Evolutionary conservation across 30 jellyfish, hydroid and myxozoan genomes (phyloP), one percentile per base, ranked within the genome.

Genomic region (Catostylus mosaicus): DNA sequence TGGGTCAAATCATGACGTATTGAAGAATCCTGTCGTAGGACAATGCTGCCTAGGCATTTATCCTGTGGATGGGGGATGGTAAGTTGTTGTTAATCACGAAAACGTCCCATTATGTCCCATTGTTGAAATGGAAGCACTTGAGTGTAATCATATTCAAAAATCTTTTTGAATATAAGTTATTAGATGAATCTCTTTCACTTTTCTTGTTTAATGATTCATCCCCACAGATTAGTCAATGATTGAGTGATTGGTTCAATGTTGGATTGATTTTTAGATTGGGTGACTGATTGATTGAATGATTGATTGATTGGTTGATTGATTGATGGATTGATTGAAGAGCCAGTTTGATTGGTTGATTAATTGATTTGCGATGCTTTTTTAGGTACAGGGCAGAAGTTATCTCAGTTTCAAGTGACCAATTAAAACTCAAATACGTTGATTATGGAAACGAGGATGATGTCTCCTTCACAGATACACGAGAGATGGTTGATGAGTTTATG

Each of bases 361-460:
- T n/a, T 16, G 31, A 20, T n/a, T n/a, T n/a, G n/a, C n/a, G n/a
- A n/a, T 30, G 8, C 9, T 40, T 50, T 43, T 80, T 23, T 57
- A 80, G 95, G 95, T 84, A 84, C 76, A 34, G 95, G 9, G 88
- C 89, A 10, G 70, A 33, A 27, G 75, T 73, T 1, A 26, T 73
- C 23, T 23, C 78, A 0, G 36, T 45, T 1, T 35, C 82, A 27
- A 64, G 54, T 30, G 88, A 84, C 62, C 18, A 0, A 23, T 77
- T 52, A 70, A 75, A 48, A 54, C 48, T 86, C 35, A 48, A 26
- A 45, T 83, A 38, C 76, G 87, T 89, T 64, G 97, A 90, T 54
- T 90, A 64, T 73, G 97, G 94, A 14, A 84, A 90, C 86, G 87
- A 48, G 35, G 93, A 62, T 26, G 83, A 36, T 18, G 89, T 90